These are phyloP conservation scores for Drosophila azteca DNA, from an alignment of 1,140 invertebrate species.

Conservation along the genomic window DNA sequence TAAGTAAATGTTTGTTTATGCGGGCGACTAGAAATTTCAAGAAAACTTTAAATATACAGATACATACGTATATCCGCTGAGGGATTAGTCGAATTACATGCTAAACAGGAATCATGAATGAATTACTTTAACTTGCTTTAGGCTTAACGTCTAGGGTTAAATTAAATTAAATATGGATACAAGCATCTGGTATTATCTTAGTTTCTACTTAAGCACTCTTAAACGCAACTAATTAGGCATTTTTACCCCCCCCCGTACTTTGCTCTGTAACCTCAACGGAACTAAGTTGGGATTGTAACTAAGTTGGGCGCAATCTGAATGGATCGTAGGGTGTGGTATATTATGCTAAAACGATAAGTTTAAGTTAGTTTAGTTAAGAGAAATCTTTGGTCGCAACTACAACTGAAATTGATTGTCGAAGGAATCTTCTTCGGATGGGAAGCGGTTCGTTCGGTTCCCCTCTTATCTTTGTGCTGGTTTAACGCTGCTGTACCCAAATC, in stretches of 20 bases:
- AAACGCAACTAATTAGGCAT: slow-evolving; percentile 39
- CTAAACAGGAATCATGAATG: slow-evolving; percentile 77
- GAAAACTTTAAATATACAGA: slow-evolving; percentile 72
- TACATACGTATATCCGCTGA: slow-evolving; percentile 47
- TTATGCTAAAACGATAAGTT: slow-evolving; percentile 37
- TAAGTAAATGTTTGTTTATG: slow-evolving; percentile 76
- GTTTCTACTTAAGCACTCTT: slow-evolving; percentile 63
- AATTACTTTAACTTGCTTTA: slow-evolving; percentile 70
- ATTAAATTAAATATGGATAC: slow-evolving; percentile 64
- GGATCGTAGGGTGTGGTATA: slow-evolving; percentile 13
- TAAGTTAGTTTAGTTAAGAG: slow-evolving; percentile 60
- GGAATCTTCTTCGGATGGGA: slow-evolving; percentile 4
- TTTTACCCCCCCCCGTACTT: slow-evolving; percentile 11
- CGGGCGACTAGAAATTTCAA: slow-evolving; percentile 79
- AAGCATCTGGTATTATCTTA: slow-evolving; percentile 68
- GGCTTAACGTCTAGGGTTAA: slow-evolving; percentile 43
- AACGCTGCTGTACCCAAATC: slow-evolving; percentile 13
- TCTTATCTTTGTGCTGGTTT: slow-evolving; percentile 53
- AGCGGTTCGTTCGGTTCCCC: background rate
- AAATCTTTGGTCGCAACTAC: slow-evolving; percentile 78
- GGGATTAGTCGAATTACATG: slow-evolving; percentile 62
- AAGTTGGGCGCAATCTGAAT: slow-evolving; percentile 62
- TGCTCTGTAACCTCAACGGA: slow-evolving; percentile 14
- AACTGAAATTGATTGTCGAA: slow-evolving; percentile 59
- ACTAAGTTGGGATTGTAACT: slow-evolving; percentile 61